phyloP scores from a whole-genome alignment of 2,888 invertebrate genomes.

The Antheraea assamensis region DNA sequence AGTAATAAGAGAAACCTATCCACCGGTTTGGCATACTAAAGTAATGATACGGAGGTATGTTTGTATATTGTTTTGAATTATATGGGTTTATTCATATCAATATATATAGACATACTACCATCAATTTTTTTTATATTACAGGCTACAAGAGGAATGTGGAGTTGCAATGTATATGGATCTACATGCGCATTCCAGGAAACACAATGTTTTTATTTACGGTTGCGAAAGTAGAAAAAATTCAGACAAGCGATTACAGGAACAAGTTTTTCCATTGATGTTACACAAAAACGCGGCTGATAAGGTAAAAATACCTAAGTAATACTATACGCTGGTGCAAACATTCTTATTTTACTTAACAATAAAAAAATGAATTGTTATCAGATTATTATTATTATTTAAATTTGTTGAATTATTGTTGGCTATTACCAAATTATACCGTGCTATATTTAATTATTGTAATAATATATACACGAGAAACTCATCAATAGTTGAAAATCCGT shows the following conservation, averaged over 20 bases:
- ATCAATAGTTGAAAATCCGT: too few relatives aligned
- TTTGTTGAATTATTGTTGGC: too few relatives aligned
- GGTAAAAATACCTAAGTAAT: constrained; percentile 66
- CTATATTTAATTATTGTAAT: too few relatives aligned
- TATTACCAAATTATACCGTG: too few relatives aligned
- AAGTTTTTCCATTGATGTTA: constrained; percentile 96
- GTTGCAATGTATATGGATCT: constrained; percentile 96
- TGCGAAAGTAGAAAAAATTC: constrained; percentile 93
- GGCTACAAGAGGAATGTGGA: constrained; percentile 94
- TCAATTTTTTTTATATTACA: constrained; percentile 42
- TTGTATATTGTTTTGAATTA: background rate
- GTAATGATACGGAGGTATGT: constrained; percentile 90
- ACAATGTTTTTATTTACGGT: constrained; percentile 98
- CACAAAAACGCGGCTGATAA: constrained; percentile 96
- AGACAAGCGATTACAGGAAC: constrained; percentile 91
- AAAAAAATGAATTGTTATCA: background rate
- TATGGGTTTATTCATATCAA: background rate
- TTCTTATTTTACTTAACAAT: background rate
- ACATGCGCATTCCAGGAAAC: constrained; percentile 96
- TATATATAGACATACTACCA: constrained; percentile 4
- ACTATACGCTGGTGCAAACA: background rate
- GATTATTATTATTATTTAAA: background rate
- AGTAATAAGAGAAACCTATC: constrained; percentile 95
- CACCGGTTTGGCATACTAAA: constrained; percentile 97
- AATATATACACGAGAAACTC: too few relatives aligned